A percentile compares a stretch with the other conserved stretches of the same genome.
phyloP scores from a whole-genome alignment of 2,888 invertebrate species.

The Nasonia oneida region DNA sequence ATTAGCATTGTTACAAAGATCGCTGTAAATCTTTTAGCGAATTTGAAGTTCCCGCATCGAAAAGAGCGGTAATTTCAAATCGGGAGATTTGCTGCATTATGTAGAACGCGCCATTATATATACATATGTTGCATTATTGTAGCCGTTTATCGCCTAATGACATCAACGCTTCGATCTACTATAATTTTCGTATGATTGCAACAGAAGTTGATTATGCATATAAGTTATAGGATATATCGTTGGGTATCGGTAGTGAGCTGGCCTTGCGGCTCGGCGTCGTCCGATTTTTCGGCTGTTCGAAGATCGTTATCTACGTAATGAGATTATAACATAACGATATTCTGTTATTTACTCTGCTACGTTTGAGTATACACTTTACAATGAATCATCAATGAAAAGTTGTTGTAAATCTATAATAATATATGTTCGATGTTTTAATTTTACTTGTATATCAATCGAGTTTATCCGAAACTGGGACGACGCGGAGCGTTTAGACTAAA shows the following conservation, averaged over 20 bases:
- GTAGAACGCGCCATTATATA: constrained; percentile 1
- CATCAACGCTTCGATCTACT: constrained; percentile 13
- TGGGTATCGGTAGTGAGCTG: constrained; percentile 23
- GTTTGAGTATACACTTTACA: not conserved
- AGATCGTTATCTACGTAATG: not conserved
- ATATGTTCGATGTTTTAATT: not conserved
- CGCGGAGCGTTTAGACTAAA: not conserved
- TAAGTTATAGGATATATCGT: not conserved
- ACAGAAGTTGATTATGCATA: constrained; percentile 1
- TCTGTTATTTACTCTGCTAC: not conserved
- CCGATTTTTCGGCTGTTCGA: constrained; percentile 17
- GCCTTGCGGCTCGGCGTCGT: constrained; percentile 32
- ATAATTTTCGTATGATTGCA: constrained; percentile 26
- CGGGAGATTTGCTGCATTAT: not conserved
- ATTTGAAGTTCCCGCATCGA: not conserved
- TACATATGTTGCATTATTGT: constrained; percentile 11
- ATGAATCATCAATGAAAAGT: not conserved
- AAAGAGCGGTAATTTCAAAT: not conserved
- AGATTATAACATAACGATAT: not conserved
- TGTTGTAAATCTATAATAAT: not conserved
- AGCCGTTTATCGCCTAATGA: constrained; percentile 5
- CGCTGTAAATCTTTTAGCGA: not conserved
- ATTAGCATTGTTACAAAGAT: not conserved
- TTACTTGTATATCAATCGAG: not conserved
- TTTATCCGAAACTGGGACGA: not conserved